A percentile compares a stretch with the other conserved stretches of the same genome.
Conservation (phyloP, 2,113 vertebrate species). For the Aythya baeri region DNA sequence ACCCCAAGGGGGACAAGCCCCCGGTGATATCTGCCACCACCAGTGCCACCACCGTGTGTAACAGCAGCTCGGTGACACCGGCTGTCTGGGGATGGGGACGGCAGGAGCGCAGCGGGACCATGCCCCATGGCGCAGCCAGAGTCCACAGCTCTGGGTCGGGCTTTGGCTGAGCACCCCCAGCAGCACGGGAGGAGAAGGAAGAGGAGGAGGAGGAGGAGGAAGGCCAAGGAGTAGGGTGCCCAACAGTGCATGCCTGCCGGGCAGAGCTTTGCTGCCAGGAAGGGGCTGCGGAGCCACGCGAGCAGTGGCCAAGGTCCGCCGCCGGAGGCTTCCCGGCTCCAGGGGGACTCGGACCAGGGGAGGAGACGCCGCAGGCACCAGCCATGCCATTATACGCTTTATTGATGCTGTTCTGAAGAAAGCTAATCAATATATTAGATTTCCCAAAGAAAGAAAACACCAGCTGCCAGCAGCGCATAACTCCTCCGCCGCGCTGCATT, state of each 20-base stretch:
- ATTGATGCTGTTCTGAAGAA: constrained; percentile 77
- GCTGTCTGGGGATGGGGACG: accelerated
- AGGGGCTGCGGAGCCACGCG: neutral
- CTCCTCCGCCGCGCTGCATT: constrained; percentile 17
- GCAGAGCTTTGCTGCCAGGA: neutral
- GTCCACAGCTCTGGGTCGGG: neutral
- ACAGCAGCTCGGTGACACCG: neutral
- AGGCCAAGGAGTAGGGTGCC: neutral
- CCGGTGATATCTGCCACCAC: neutral
- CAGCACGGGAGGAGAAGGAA: neutral
- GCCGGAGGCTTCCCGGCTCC: constrained; percentile 43
- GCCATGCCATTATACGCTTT: constrained; percentile 72
- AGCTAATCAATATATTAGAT: constrained; percentile 80
- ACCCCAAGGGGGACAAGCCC: too few relatives aligned
- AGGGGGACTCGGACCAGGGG: constrained; percentile 30
- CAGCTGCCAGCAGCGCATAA: constrained; percentile 63
- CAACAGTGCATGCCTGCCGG: accelerated
- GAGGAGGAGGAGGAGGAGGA: neutral
- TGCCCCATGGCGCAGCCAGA: accelerated
- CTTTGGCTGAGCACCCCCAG: neutral
- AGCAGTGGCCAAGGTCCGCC: neutral
- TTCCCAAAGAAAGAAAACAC: constrained; percentile 77
- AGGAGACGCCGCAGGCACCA: constrained; percentile 65
- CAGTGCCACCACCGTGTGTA: accelerated
- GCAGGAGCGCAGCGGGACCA: accelerated